Percentiles rank a stretch among this genome's conserved stretches.
Conservation (phyloP, 2,797 vertebrate genomes). For the Cossypha dichroa region DNA sequence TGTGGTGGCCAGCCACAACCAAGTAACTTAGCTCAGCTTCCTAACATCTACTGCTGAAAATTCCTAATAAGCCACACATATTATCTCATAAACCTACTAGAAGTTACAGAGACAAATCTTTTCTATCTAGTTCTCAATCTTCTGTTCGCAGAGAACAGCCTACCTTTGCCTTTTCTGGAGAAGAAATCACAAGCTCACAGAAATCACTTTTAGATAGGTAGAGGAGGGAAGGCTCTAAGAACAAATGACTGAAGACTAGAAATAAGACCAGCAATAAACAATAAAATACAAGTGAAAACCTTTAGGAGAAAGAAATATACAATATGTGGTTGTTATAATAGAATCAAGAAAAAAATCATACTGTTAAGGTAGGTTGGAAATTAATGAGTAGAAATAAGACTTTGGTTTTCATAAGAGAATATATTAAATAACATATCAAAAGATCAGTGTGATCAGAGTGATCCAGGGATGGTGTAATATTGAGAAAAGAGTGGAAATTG, state of each 20-base stretch:
- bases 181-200: not conserved
- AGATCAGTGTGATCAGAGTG: not conserved
- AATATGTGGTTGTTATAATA: not conserved
- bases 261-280: not conserved
- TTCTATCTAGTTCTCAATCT: not conserved
- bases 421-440: not conserved
- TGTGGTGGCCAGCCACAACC: not conserved
- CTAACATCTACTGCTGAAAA: not conserved
- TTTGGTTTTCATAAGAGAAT: not conserved
- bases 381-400: not conserved
- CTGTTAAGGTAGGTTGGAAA: not conserved
- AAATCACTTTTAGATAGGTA: not conserved
- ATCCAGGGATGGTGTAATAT: not conserved
- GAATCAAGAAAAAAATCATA: not conserved
- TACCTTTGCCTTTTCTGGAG: not conserved
- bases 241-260: not conserved
- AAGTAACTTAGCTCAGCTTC: not conserved
- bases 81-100: not conserved
- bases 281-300: not conserved
- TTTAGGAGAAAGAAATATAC: not conserved
- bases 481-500: not conserved
- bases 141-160: not conserved
- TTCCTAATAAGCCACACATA: not conserved
- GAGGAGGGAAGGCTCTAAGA: not conserved
- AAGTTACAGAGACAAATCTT: not conserved